A percentile compares a stretch with the other conserved stretches of the same genome.
phyloP scores from a whole-genome alignment of 2,888 invertebrate species.

The Euplagia quadripunctaria region DNA sequence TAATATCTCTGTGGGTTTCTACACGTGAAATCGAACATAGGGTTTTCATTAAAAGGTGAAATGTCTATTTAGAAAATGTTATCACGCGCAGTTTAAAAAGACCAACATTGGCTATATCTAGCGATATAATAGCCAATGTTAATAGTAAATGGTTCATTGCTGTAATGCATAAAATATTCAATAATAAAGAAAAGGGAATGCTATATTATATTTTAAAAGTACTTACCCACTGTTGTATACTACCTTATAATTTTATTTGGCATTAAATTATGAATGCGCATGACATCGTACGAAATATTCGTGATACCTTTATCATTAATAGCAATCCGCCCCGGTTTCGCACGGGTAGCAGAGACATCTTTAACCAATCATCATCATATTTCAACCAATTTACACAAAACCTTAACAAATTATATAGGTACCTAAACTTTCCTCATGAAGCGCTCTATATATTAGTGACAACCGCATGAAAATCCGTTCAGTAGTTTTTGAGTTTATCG shows the following conservation, averaged over 20 bases:
- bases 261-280: background rate
- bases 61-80: background rate
- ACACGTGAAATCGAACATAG: background rate
- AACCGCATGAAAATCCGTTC: too few relatives aligned
- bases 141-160: background rate
- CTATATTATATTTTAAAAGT: background rate
- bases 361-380: too few relatives aligned
- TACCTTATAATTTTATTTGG: background rate
- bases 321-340: too few relatives aligned
- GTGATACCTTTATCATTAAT: too few relatives aligned
- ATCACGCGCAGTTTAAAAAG: background rate
- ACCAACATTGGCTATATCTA: background rate
- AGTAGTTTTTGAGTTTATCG: too few relatives aligned
- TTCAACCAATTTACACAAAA: too few relatives aligned
- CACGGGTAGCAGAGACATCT: too few relatives aligned
- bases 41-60: background rate
- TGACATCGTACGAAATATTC: background rate
- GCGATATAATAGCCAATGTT: background rate
- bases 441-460: too few relatives aligned
- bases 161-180: background rate
- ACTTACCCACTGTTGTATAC: too few relatives aligned
- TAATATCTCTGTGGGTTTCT: conserved; percentile 3
- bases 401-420: too few relatives aligned
- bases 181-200: background rate
- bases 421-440: too few relatives aligned